phyloP scores from a whole-genome alignment of 2,113 vertebrate genomes.

The Prunella himalayana region DNA sequence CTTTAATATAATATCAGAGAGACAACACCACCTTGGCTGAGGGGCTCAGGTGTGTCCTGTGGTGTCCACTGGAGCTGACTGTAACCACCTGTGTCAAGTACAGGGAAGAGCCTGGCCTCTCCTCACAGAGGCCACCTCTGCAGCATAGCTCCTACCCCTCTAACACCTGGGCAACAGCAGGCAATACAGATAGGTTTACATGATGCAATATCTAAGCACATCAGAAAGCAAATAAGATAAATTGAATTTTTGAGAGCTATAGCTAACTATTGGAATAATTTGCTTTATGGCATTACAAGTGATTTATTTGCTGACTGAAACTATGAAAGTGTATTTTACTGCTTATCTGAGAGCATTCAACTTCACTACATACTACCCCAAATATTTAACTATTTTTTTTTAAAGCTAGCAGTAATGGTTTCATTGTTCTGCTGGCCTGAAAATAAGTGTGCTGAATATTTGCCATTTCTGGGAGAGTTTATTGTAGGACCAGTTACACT shows the following conservation, averaged over 20 bases:
- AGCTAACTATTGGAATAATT: not conserved
- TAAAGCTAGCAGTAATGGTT: not conserved
- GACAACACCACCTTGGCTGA: rapidly evolving
- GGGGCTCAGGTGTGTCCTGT: not conserved
- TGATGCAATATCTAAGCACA: not conserved
- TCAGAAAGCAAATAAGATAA: not conserved
- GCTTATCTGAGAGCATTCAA: not conserved
- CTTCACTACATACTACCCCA: not conserved
- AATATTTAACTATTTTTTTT: not conserved
- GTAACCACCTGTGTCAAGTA: too few species aligned
- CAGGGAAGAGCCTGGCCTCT: not conserved
- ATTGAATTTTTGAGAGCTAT: not conserved
- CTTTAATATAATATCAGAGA: not conserved
- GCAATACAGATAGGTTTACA: not conserved
- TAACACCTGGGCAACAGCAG: rapidly evolving
- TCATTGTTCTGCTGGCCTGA: not conserved
- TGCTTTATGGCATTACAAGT: not conserved
- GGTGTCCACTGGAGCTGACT: not conserved
- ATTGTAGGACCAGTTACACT: slow-evolving; percentile 9
- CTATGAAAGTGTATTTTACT: not conserved
- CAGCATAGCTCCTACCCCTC: rapidly evolving
- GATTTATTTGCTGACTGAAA: not conserved
- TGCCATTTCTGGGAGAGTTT: slow-evolving; percentile 40
- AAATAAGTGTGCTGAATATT: slow-evolving; percentile 54
- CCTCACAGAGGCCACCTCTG: not conserved